These are phyloP conservation scores for Eupristina koningsbergeri DNA, from an alignment of 1,140 invertebrate genomes.

Conservation along the genomic window DNA sequence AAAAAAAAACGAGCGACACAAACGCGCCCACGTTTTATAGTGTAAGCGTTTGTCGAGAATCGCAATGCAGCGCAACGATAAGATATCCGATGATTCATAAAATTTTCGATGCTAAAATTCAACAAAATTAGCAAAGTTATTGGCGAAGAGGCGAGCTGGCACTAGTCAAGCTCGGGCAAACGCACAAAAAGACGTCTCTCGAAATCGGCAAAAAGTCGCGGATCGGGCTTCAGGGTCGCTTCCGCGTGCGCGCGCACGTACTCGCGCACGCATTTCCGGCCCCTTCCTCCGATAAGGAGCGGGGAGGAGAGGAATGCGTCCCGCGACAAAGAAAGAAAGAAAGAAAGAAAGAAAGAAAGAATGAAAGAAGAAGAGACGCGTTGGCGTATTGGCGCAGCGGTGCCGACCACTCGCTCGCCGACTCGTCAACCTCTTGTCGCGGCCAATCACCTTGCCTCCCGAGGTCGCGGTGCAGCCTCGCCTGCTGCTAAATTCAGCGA, in stretches of 20 bases:
- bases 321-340: not conserved
- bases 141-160: not conserved
- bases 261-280: not conserved
- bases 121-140: not conserved
- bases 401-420: not conserved
- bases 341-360: not conserved
- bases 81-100: not conserved
- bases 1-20: not conserved
- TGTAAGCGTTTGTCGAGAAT: not conserved
- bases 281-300: too few relatives aligned
- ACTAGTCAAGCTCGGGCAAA: not conserved
- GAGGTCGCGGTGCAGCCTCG: constrained; percentile 2
- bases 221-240: not conserved
- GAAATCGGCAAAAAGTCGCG: not conserved
- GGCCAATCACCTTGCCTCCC: constrained; percentile 33
- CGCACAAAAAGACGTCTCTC: too few relatives aligned
- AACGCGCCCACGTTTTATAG: too few relatives aligned
- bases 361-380: not conserved
- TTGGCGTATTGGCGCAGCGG: not conserved
- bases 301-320: too few relatives aligned
- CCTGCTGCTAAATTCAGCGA: constrained; percentile 39
- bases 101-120: too few relatives aligned
- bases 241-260: not conserved
- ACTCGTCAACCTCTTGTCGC: constrained; percentile 29
- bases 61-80: not conserved